Conservation (phyloP, 2,113 vertebrate genomes). For the Psammodynastes pulverulentus region DNA sequence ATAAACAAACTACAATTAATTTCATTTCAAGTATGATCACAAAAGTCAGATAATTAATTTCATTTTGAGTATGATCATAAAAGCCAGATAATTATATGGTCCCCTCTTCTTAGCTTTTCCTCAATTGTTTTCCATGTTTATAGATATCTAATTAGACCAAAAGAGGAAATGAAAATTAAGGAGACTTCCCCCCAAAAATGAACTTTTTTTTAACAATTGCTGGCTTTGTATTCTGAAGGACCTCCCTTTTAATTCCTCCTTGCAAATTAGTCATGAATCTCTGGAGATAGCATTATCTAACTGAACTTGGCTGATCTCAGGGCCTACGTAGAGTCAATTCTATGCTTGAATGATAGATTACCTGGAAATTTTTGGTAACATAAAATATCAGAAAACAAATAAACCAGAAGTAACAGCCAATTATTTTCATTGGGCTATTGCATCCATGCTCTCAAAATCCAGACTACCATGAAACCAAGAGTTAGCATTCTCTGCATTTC, state of each 20-base stretch:
- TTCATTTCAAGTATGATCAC: background rate
- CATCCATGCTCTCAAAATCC: background rate
- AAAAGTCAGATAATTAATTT: background rate
- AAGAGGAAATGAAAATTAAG: background rate
- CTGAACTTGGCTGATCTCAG: background rate
- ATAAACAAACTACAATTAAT: background rate
- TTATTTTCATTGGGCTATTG: background rate
- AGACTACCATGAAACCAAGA: background rate
- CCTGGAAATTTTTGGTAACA: background rate
- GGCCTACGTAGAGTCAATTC: background rate
- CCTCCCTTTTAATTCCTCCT: background rate
- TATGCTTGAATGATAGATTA: background rate
- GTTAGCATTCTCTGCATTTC: background rate
- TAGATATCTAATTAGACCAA: background rate
- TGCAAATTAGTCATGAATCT: background rate
- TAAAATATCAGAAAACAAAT: background rate
- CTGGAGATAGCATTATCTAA: background rate
- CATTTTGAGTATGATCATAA: background rate
- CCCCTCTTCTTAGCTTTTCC: background rate
- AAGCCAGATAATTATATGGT: background rate
- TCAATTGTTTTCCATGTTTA: background rate
- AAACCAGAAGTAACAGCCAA: background rate
- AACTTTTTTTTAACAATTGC: background rate
- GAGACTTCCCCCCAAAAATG: background rate
- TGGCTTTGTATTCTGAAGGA: background rate